A percentile compares a stretch with the other conserved stretches of the same genome.
These are phyloP conservation scores for Gandaritis pyraliata DNA, from an alignment of 2,888 invertebrate species.

Conservation along the genomic window DNA sequence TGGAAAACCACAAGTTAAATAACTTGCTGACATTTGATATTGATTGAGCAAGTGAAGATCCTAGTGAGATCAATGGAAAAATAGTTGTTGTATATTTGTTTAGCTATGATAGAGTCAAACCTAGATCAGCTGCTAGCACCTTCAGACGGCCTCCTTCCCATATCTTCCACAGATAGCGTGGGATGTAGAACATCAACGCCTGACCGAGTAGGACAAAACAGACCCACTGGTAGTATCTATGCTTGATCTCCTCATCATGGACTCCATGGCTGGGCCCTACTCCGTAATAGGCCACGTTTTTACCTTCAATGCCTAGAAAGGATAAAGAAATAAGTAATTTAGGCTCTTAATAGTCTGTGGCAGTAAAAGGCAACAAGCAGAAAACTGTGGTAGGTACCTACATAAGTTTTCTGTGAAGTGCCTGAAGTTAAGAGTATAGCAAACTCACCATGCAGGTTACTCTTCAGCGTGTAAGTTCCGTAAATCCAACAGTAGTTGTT, in stretches of 20 bases:
- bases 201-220: conserved; percentile 88
- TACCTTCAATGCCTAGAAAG: conserved; percentile 74
- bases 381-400: neutral
- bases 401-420: neutral
- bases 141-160: conserved; percentile 88
- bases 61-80: too few species aligned
- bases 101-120: conserved; percentile 50
- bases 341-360: too few species aligned
- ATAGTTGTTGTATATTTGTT: too few species aligned
- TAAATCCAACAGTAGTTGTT: conserved; percentile 92
- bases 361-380: neutral
- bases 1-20: too few species aligned
- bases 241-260: conserved; percentile 81
- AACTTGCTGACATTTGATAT: too few species aligned
- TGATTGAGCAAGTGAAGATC: too few species aligned
- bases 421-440: neutral
- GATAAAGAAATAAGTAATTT: neutral
- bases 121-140: conserved; percentile 84
- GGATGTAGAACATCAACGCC: conserved; percentile 87
- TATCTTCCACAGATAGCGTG: conserved; percentile 88
- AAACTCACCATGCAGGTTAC: conserved; percentile 66
- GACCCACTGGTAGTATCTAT: conserved; percentile 90
- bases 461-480: conserved; percentile 87
- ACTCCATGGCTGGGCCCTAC: conserved; percentile 70
- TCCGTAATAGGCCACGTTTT: conserved; percentile 78